Conservation (phyloP, 2,888 invertebrate genomes). For the Andrena camellia region DNA sequence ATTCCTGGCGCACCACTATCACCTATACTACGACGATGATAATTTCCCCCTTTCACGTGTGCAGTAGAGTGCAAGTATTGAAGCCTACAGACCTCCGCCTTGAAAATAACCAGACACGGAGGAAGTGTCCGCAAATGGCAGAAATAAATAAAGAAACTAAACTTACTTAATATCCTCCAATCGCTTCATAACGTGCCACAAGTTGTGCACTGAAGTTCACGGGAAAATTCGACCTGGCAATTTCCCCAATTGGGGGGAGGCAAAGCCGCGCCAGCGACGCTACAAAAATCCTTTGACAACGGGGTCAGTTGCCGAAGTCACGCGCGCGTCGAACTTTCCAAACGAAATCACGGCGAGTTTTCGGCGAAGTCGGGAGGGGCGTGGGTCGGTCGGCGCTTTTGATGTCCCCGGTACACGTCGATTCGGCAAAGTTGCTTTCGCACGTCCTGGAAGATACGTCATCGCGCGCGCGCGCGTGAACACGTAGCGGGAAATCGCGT, state of each 20-base stretch:
- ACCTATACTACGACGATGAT: neutral
- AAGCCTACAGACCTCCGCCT: too few relatives aligned
- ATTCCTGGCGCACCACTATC: neutral
- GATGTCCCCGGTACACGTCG: conserved; percentile 55
- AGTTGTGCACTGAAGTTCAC: neutral
- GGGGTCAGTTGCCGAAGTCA: conserved; percentile 4
- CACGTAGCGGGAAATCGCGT: conserved; percentile 84
- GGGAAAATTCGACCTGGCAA: neutral
- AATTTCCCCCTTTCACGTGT: neutral
- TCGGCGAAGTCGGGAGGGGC: conserved; percentile 34
- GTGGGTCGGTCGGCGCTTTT: conserved; percentile 56
- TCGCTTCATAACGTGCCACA: neutral
- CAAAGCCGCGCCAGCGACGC: neutral
- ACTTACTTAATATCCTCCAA: neutral
- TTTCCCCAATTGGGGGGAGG: neutral
- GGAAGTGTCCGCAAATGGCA: too few relatives aligned
- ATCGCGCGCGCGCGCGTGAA: conserved; percentile 61
- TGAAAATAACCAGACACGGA: too few relatives aligned
- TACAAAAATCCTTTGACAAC: conserved; percentile 3
- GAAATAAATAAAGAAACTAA: neutral
- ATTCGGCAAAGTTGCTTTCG: conserved; percentile 62
- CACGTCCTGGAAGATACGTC: conserved; percentile 60
- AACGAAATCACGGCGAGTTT: conserved; percentile 40
- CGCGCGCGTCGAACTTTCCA: conserved; percentile 20
- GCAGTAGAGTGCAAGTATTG: too few relatives aligned